A percentile compares a stretch with the other conserved stretches of the same genome.
phyloP scores from a whole-genome alignment of 2,888 invertebrate genomes.

The Amiota mariae region DNA sequence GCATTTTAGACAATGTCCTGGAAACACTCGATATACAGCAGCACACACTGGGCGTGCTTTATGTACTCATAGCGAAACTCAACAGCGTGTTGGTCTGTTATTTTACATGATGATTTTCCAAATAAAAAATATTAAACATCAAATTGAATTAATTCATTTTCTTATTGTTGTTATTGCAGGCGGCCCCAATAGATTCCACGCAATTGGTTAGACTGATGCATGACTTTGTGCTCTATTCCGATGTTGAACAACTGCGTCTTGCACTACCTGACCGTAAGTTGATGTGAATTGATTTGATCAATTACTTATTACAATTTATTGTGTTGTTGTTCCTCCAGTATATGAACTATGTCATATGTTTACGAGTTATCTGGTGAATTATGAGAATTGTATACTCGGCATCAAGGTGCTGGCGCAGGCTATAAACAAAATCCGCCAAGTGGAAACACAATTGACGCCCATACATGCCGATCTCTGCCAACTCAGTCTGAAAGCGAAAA shows the following conservation, averaged over 20 bases:
- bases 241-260: constrained; percentile 91
- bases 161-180: constrained; percentile 49
- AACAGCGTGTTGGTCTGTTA: constrained; percentile 76
- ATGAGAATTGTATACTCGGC: constrained; percentile 84
- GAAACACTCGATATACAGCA: constrained; percentile 93
- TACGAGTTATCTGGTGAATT: constrained; percentile 84
- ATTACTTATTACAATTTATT: background rate
- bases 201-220: constrained; percentile 82
- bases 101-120: background rate
- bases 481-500: constrained; percentile 91
- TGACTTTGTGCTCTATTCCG: constrained; percentile 90
- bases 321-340: constrained; percentile 76
- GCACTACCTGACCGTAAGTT: constrained; percentile 79
- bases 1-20: constrained; percentile 90
- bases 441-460: constrained; percentile 92
- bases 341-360: constrained; percentile 91
- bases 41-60: constrained; percentile 91
- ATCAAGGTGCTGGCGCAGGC: constrained; percentile 87
- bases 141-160: background rate
- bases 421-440: constrained; percentile 89
- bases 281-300: background rate
- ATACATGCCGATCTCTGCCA: constrained; percentile 96
- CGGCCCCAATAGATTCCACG: constrained; percentile 64
- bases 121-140: background rate
- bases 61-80: constrained; percentile 88